Evolutionary conservation across 2,113 vertebrate genomes (phyloP), one percentile per base, ranked within the genome.

Genomic region (Puntigrus tetrazona): DNA sequence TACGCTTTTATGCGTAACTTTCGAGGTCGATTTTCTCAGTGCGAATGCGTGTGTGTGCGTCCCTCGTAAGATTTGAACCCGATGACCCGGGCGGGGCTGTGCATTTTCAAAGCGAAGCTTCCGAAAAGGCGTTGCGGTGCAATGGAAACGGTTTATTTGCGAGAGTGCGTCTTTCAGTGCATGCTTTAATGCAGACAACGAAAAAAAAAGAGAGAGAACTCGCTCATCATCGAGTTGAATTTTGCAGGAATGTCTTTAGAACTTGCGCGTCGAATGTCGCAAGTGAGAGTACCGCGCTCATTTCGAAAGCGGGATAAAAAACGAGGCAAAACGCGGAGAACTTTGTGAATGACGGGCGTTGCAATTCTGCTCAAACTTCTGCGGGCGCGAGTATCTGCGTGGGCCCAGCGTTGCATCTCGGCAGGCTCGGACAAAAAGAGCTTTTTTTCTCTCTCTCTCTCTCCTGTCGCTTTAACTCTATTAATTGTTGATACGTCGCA

Each of bases 401-500:
- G 73, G 45, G 73, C 73, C 34, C 7, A 52, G 34, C 34, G 14
- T 38, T n/a, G 45, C 52, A 18, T 57, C 75, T 59, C 52, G 27
- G 36, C 5, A 38, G n/a, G 31, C 50, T 36, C 0, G 52, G 52
- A 25, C 75, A 78, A 78, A 74, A 50, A 18, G 31, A 73, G 36
- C 55, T 61, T 20, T n/a, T 55, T 18, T 3, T 38, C 31, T 79
- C 88, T 91, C 92, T n/a, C n/a, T n/a, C n/a, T n/a, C n/a, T n/a
- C n/a, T n/a, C 91, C 93, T 94, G 93, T 94, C 93, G 92, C 92
- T 95, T 95, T 95, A 94, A 94, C 93, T 95, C 93, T 96, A 95
- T 97, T 97, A 96, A 96, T 96, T 95, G 95, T 96, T 95, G 95
- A 96, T 97, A 95, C 96, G 95, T 96, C 94, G 95, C 93, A 89